These are phyloP conservation scores for Scomber colias DNA, from an alignment of 2,113 vertebrate genomes.

Conservation along the genomic window DNA sequence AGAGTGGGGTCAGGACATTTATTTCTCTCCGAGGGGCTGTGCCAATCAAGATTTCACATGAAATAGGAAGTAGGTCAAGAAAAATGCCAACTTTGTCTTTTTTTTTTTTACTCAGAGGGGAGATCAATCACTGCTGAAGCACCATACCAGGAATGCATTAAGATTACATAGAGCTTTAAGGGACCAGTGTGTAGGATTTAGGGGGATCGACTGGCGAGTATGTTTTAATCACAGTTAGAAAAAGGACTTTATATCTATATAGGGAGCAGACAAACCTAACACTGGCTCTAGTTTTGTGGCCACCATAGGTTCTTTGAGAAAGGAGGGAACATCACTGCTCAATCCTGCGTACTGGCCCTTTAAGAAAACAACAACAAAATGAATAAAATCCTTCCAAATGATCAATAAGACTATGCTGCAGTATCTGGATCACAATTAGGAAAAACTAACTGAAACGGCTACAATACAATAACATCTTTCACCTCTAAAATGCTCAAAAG, in stretches of 20 bases:
- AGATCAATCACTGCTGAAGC: constrained; percentile 5
- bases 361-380: too few species aligned
- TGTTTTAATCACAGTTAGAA: too few species aligned
- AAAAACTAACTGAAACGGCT: background rate
- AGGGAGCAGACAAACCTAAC: too few species aligned
- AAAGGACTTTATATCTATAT: too few species aligned
- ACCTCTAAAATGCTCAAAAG: too few species aligned
- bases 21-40: background rate
- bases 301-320: too few species aligned
- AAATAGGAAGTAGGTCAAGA: background rate
- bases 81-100: constrained; percentile 10
- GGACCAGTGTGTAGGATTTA: too few species aligned
- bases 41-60: background rate
- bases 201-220: too few species aligned
- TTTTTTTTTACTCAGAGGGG: constrained; percentile 10
- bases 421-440: background rate
- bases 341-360: too few species aligned
- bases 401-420: background rate
- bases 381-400: background rate
- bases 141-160: background rate
- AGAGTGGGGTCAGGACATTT: background rate
- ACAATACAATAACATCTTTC: too few species aligned
- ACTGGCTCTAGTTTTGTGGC: too few species aligned
- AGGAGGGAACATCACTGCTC: too few species aligned
- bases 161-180: background rate